Evolutionary conservation across 2,113 vertebrate genomes (phyloP).

Genomic region (Caranx melampygus): DNA sequence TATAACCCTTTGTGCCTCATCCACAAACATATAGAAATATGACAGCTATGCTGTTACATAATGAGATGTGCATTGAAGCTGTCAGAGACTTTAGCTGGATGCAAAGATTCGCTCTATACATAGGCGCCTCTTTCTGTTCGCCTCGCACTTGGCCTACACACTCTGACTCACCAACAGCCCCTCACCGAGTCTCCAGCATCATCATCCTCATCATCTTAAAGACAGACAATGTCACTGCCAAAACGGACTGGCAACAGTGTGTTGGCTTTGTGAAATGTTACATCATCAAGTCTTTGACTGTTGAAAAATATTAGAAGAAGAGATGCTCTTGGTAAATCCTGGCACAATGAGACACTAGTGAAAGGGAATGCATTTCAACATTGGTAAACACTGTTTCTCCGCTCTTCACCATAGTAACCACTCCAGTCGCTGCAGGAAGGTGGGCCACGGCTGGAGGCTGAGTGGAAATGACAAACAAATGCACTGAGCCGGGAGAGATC

Average conservation of each 20-base stretch:
- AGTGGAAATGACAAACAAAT: constrained; percentile 59
- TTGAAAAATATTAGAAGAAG: neutral
- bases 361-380: constrained; percentile 14
- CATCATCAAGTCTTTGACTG: constrained; percentile 3
- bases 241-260: neutral
- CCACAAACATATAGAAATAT: constrained; percentile 42
- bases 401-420: constrained; percentile 50
- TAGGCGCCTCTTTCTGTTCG: constrained; percentile 56
- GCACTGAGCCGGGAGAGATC: constrained; percentile 22
- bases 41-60: constrained; percentile 65
- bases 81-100: constrained; percentile 60
- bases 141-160: constrained; percentile 55
- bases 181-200: constrained; percentile 4
- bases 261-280: neutral
- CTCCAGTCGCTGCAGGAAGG: constrained; percentile 47
- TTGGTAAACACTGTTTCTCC: constrained; percentile 10
- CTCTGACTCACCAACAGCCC: constrained; percentile 63
- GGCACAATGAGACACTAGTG: constrained; percentile 7
- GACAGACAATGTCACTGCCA: constrained; percentile 1
- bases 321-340: neutral
- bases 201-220: neutral
- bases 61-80: constrained; percentile 55
- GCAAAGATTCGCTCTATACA: constrained; percentile 56
- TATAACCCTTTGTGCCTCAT: constrained; percentile 46
- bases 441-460: constrained; percentile 52